These are phyloP conservation scores for Antheraea assamensis DNA, from an alignment of 2,888 invertebrate genomes.

Conservation along the genomic window DNA sequence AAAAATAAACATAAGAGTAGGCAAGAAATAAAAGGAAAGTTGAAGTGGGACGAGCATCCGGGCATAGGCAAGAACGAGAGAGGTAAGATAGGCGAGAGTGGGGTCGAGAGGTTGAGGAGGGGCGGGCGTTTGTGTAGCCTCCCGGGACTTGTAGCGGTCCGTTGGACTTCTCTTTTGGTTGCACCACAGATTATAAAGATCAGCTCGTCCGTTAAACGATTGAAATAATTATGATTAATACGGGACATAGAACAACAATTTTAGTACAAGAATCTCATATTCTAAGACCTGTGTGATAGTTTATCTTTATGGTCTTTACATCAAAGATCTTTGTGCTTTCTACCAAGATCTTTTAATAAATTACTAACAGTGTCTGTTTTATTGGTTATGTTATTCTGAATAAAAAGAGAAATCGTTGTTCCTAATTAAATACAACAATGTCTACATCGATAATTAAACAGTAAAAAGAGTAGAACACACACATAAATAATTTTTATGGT, in stretches of 20 bases:
- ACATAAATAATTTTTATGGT: too few relatives aligned
- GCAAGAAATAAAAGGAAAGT: slow-evolving; percentile 77
- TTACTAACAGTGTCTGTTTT: too few relatives aligned
- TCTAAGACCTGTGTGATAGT: too few relatives aligned
- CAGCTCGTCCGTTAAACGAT: not conserved
- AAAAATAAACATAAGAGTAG: slow-evolving; percentile 79
- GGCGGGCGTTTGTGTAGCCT: slow-evolving; percentile 44
- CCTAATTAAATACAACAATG: too few relatives aligned
- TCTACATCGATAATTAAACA: too few relatives aligned
- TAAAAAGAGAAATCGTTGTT: too few relatives aligned
- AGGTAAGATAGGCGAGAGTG: slow-evolving; percentile 48
- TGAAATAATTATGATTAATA: not conserved
- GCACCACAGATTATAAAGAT: slow-evolving; percentile 7
- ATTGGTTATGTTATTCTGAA: too few relatives aligned
- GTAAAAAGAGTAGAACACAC: too few relatives aligned
- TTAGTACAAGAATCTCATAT: not conserved
- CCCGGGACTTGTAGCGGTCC: slow-evolving; percentile 49
- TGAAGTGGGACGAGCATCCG: slow-evolving; percentile 77
- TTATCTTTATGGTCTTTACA: too few relatives aligned
- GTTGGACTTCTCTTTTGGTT: slow-evolving; percentile 51
- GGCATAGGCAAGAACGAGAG: slow-evolving; percentile 55
- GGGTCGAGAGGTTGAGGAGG: slow-evolving; percentile 35
- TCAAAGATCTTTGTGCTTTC: too few relatives aligned
- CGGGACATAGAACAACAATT: too few relatives aligned
- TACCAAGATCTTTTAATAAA: too few relatives aligned